Evolutionary conservation across 2,797 vertebrate genomes (phyloP).

Genomic region (Cheirogaleus major): DNA sequence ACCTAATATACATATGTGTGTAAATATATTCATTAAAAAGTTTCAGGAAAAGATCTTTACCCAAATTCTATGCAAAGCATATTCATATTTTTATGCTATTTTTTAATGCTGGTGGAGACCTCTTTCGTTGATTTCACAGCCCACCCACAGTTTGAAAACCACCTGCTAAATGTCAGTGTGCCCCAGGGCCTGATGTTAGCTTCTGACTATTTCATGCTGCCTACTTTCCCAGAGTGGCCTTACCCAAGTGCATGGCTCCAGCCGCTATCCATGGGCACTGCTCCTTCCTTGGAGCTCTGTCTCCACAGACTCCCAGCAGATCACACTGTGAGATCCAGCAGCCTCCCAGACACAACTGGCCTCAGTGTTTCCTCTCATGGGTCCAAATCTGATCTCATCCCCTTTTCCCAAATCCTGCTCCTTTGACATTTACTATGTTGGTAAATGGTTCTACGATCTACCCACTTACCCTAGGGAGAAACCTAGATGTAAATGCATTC

Average conservation of each 20-base stretch:
- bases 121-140: neutral
- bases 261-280: neutral
- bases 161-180: neutral
- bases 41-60: neutral
- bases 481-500: neutral
- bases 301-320: neutral
- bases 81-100: neutral
- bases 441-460: neutral
- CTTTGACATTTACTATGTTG: neutral
- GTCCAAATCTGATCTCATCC: neutral
- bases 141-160: neutral
- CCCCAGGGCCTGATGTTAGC: neutral
- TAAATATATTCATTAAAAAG: neutral
- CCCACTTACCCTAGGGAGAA: neutral
- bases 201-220: neutral
- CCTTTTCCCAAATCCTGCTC: neutral
- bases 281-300: neutral
- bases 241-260: neutral
- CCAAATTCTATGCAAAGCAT: neutral
- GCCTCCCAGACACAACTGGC: neutral
- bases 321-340: neutral
- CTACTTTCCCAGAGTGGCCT: neutral
- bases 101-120: neutral
- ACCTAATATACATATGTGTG: neutral
- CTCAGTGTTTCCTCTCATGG: neutral